Conservation (phyloP, 1,140 invertebrate species). For the Micrasema minimum region DNA sequence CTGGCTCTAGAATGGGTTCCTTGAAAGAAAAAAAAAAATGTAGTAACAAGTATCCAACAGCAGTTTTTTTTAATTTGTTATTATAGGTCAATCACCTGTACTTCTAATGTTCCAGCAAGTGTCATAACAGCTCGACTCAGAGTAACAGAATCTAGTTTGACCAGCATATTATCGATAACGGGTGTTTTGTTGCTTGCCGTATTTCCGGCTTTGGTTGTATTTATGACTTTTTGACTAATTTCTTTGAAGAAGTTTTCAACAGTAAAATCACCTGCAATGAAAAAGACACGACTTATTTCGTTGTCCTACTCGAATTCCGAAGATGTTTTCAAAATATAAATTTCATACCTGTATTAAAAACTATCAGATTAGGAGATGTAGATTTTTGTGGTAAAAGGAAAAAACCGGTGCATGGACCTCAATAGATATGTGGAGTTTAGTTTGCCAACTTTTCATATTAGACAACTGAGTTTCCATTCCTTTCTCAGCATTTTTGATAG, state of each 20-base stretch:
- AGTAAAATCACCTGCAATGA: slow-evolving; percentile 72
- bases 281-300: too few species aligned
- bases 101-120: slow-evolving; percentile 75
- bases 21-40: slow-evolving; percentile 56
- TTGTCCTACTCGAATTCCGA: too few species aligned
- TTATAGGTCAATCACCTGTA: slow-evolving; percentile 66
- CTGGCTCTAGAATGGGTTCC: slow-evolving; percentile 82
- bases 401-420: slow-evolving; percentile 81
- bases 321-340: too few species aligned
- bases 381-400: slow-evolving; percentile 83
- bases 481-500: slow-evolving; percentile 58
- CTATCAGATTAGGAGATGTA: slow-evolving; percentile 81
- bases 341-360: slow-evolving; percentile 82
- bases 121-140: slow-evolving; percentile 79
- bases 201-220: not conserved
- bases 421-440: slow-evolving; percentile 76
- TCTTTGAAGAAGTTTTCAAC: slow-evolving; percentile 86
- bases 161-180: slow-evolving; percentile 76
- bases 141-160: slow-evolving; percentile 75
- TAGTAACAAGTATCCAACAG: slow-evolving; percentile 9
- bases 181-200: slow-evolving; percentile 54
- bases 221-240: slow-evolving; percentile 51
- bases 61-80: not conserved
- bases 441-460: slow-evolving; percentile 71
- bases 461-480: slow-evolving; percentile 58